phyloP scores from a whole-genome alignment of 2,113 vertebrate species.

The Leptosomus discolor region DNA sequence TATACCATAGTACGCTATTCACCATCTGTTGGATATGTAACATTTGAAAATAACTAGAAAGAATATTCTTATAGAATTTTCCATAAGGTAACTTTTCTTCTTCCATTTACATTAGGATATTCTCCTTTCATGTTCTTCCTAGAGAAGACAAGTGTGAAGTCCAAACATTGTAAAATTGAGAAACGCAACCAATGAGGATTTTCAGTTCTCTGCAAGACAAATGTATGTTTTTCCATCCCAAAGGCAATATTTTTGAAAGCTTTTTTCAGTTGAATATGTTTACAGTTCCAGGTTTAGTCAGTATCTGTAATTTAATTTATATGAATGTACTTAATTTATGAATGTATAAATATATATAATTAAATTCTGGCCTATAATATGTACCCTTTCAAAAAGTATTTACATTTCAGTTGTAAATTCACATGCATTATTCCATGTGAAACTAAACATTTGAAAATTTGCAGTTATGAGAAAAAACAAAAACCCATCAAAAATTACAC shows the following conservation, averaged over 20 bases:
- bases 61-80: not conserved
- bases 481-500: accelerated
- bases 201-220: not conserved
- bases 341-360: not conserved
- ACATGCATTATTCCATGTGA: not conserved
- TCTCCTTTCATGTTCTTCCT: not conserved
- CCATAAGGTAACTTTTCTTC: not conserved
- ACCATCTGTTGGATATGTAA: not conserved
- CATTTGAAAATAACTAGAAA: not conserved
- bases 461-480: not conserved
- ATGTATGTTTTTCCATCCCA: not conserved
- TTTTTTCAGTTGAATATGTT: not conserved
- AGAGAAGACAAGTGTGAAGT: not conserved
- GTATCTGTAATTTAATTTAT: not conserved
- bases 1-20: not conserved
- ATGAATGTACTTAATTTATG: not conserved
- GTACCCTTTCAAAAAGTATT: not conserved
- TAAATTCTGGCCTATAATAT: not conserved
- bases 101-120: not conserved
- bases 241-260: not conserved
- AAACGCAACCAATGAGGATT: not conserved
- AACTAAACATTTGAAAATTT: not conserved
- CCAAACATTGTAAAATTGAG: not conserved
- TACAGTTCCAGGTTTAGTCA: not conserved
- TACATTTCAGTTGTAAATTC: not conserved